Conservation (phyloP, 2,888 invertebrate genomes). For the Boloria selene region DNA sequence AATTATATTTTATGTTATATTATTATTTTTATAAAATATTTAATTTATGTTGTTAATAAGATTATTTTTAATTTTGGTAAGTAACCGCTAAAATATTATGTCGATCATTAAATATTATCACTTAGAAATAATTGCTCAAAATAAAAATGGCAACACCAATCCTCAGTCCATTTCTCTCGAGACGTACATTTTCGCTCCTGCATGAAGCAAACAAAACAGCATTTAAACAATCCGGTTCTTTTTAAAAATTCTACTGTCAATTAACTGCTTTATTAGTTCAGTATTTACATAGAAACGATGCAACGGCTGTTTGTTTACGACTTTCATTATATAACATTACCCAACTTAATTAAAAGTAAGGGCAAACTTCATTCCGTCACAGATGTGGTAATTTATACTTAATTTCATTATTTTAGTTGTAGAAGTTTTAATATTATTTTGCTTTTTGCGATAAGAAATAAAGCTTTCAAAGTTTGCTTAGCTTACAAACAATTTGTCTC, state of each 20-base stretch:
- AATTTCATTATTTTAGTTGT: slow-evolving; percentile 21
- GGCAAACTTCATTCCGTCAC: slow-evolving; percentile 26
- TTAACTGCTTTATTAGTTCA: slow-evolving; percentile 42
- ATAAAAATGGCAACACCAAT: not conserved
- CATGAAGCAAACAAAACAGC: slow-evolving; percentile 7
- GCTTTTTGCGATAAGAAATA: not conserved
- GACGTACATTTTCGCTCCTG: not conserved
- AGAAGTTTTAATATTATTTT: slow-evolving; percentile 10
- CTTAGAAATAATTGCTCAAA: not conserved
- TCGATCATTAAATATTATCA: not conserved
- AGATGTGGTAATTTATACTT: slow-evolving; percentile 36
- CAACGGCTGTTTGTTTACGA: slow-evolving; percentile 48
- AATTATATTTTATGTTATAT: too few species aligned
- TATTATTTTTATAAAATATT: too few species aligned
- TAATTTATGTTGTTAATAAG: too few species aligned
- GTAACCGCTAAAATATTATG: too few species aligned
- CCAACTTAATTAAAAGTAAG: slow-evolving; percentile 47
- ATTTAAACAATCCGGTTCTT: slow-evolving; percentile 36
- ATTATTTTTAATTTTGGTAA: too few species aligned
- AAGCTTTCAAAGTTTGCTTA: too few species aligned
- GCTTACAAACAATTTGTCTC: too few species aligned
- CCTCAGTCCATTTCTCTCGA: slow-evolving; percentile 18
- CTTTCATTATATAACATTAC: slow-evolving; percentile 47
- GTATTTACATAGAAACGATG: slow-evolving; percentile 48
- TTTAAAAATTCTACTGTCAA: slow-evolving; percentile 39